These are phyloP conservation scores for Pangasius djambal DNA, from an alignment of 2,797 vertebrate species.

Conservation along the genomic window DNA sequence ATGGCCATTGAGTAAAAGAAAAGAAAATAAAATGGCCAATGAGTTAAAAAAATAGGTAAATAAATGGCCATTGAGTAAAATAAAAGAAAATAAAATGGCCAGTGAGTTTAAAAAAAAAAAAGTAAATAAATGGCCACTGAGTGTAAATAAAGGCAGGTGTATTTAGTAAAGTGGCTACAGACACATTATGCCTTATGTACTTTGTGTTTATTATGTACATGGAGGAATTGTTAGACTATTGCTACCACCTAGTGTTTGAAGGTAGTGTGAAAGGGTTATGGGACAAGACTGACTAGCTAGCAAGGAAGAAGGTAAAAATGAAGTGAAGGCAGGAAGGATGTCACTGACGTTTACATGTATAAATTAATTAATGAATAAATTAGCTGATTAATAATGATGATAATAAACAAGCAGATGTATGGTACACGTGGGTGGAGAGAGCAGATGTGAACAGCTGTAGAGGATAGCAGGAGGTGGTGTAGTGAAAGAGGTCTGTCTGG, in stretches of 20 bases:
- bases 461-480: not conserved
- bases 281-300: not conserved
- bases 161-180: not conserved
- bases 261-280: not conserved
- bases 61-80: too few species aligned
- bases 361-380: not conserved
- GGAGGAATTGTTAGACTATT: not conserved
- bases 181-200: not conserved
- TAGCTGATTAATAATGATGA: not conserved
- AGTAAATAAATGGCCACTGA: not conserved
- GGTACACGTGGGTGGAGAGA: not conserved
- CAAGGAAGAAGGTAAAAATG: not conserved
- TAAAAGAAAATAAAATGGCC: not conserved
- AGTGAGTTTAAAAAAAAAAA: too few species aligned
- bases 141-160: not conserved
- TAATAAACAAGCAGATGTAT: not conserved
- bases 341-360: not conserved
- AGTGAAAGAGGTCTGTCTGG: not conserved
- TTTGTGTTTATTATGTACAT: not conserved
- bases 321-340: not conserved
- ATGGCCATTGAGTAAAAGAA: too few species aligned
- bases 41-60: too few species aligned
- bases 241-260: constrained; percentile 29
- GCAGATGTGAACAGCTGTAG: not conserved
- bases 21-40: too few species aligned